Conservation (phyloP, 2,888 invertebrate genomes). For the Gibbula magus region DNA sequence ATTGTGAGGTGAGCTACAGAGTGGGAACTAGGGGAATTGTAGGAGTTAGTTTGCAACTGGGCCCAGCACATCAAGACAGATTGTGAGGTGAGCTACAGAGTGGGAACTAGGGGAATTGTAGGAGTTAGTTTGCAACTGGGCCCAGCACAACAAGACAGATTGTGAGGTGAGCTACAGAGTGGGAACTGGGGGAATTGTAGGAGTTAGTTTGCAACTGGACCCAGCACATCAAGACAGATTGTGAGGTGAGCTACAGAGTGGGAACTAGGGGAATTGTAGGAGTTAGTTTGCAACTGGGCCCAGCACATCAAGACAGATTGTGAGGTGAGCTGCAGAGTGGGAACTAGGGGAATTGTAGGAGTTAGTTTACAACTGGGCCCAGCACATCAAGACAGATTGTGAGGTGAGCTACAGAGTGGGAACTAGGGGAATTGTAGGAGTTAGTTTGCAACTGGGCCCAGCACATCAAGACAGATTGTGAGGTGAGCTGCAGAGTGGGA, state of each 20-base stretch:
- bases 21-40: background rate
- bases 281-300: conserved; percentile 78
- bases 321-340: conserved; percentile 74
- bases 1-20: conserved; percentile 79
- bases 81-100: conserved; percentile 79
- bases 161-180: conserved; percentile 79
- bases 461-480: conserved; percentile 87
- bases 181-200: background rate
- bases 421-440: background rate
- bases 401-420: conserved; percentile 74
- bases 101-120: background rate
- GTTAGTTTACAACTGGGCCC: conserved; percentile 78
- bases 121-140: conserved; percentile 77
- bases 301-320: conserved; percentile 87
- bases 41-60: conserved; percentile 77
- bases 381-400: conserved; percentile 87
- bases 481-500: conserved; percentile 73
- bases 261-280: background rate
- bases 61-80: conserved; percentile 85
- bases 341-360: background rate
- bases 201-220: conserved; percentile 78
- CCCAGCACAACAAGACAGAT: conserved; percentile 85
- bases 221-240: conserved; percentile 86
- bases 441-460: conserved; percentile 79
- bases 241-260: conserved; percentile 77